These are phyloP conservation scores for Drosophila seclusa DNA, from an alignment of 2,888 invertebrate species.

Conservation along the genomic window DNA sequence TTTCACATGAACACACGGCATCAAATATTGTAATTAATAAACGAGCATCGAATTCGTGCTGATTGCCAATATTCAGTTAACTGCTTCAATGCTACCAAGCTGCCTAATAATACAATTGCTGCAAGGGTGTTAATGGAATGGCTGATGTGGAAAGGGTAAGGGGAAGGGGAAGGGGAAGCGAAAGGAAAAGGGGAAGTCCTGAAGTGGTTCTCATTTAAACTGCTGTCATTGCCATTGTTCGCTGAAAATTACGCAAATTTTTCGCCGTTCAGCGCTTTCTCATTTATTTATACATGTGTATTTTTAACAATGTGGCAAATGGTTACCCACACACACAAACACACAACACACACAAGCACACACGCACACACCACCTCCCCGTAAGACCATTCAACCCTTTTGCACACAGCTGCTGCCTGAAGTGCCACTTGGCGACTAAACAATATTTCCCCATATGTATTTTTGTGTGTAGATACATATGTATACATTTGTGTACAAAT, in stretches of 20 bases:
- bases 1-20: constrained; percentile 9
- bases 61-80: constrained; percentile 40
- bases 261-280: constrained; percentile 24
- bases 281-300: constrained; percentile 48
- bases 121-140: background rate
- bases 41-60: constrained; percentile 15
- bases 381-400: constrained; percentile 13
- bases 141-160: background rate
- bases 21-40: constrained; percentile 57
- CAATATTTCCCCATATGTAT: constrained; percentile 9
- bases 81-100: background rate
- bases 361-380: background rate
- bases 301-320: constrained; percentile 66
- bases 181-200: background rate
- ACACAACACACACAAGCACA: too few species aligned
- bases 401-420: constrained; percentile 35
- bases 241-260: constrained; percentile 42
- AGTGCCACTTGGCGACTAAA: constrained; percentile 60
- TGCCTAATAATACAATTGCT: background rate
- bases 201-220: background rate
- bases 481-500: background rate
- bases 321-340: constrained; percentile 12
- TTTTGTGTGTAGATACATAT: background rate
- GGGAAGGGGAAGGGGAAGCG: background rate
- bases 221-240: background rate